A percentile compares a stretch with the other conserved stretches of the same genome.
These are phyloP conservation scores for Charadrius vociferus DNA, from an alignment of 2,113 vertebrate genomes.

Conservation along the genomic window DNA sequence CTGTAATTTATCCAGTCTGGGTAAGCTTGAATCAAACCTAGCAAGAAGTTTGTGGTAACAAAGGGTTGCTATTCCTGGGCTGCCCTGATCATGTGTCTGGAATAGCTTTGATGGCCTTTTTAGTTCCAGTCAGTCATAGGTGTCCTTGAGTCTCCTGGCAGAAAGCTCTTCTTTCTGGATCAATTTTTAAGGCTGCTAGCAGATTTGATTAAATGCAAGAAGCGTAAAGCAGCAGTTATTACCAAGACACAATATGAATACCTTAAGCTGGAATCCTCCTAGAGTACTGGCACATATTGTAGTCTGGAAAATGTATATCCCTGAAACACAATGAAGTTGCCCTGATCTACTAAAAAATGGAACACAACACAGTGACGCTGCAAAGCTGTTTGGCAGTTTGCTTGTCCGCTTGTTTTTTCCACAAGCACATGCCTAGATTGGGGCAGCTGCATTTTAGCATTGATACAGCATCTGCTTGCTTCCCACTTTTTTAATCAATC, in stretches of 20 bases:
- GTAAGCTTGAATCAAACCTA: not conserved
- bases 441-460: not conserved
- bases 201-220: not conserved
- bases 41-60: not conserved
- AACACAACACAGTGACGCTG: accelerated
- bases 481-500: not conserved
- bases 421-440: not conserved
- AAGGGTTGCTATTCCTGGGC: not conserved
- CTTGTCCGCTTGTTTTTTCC: not conserved
- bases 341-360: not conserved
- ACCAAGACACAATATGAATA: not conserved
- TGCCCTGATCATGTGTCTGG: not conserved
- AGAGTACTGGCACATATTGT: accelerated
- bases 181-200: not conserved
- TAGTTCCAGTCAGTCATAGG: not conserved
- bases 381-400: not conserved
- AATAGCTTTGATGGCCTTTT: not conserved
- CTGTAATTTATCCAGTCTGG: not conserved
- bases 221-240: not conserved
- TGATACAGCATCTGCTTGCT: not conserved
- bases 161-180: not conserved
- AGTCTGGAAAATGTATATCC: not conserved
- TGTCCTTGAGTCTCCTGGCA: not conserved
- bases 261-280: not conserved
- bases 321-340: not conserved